These are phyloP conservation scores for Neotoma lepida DNA, from an alignment of 2,113 vertebrate species.

Conservation along the genomic window DNA sequence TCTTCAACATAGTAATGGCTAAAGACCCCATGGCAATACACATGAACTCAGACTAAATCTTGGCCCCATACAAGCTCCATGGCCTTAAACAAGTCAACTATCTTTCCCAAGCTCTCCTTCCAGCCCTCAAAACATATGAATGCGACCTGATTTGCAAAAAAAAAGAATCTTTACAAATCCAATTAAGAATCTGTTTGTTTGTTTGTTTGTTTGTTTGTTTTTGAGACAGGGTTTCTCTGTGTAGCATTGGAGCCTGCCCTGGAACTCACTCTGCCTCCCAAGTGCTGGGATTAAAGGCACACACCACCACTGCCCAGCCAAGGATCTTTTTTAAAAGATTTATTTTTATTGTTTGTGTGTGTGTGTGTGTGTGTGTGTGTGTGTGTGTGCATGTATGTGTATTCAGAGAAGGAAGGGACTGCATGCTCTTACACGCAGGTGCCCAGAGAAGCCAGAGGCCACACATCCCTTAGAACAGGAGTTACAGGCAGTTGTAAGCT, in stretches of 20 bases:
- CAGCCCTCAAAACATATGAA: background rate
- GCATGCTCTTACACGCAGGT: background rate
- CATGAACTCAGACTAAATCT: too few species aligned
- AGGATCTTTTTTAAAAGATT: background rate
- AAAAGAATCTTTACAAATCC: background rate
- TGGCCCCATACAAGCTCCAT: background rate
- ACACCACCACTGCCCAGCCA: too few species aligned
- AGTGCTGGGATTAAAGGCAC: too few species aligned
- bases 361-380: background rate
- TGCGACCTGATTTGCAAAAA: background rate
- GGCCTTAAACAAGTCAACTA: background rate
- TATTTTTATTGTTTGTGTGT: background rate
- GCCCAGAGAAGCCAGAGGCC: background rate
- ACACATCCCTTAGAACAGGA: background rate
- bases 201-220: too few species aligned
- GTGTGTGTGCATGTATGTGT: fast-evolving
- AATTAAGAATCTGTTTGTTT: too few species aligned
- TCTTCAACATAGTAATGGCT: background rate
- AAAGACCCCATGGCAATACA: background rate
- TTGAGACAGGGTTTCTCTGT: too few species aligned
- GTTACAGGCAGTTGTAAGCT: background rate
- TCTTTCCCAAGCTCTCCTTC: background rate
- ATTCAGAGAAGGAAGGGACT: background rate
- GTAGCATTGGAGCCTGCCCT: too few species aligned
- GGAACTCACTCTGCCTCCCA: too few species aligned